Evolutionary conservation across 2,888 invertebrate genomes (phyloP), one percentile per base, ranked within the genome.

Genomic region (Lasioglossum villosulum): DNA sequence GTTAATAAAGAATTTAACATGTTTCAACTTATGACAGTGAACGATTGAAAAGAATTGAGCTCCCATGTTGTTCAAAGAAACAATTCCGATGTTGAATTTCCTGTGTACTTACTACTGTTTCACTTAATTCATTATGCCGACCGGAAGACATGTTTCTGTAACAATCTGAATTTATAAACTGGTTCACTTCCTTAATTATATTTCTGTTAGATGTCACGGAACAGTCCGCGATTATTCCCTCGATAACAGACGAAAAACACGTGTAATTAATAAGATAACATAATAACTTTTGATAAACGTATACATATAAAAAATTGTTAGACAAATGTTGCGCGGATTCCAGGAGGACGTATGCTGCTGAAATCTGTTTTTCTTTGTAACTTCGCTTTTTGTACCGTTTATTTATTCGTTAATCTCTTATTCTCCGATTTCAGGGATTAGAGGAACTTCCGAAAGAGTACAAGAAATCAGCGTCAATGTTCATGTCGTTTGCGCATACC

Each of bases 401-500:
- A 10, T 56, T 56, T n/a, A 56, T 56, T n/a, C 56, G n/a, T 10
- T 56, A n/a, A n/a, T n/a, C 56, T 48, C 45, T 45, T 45, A 16
- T 10, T 39, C 70, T 82, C 80, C 68, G 74, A 86, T 93, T 92
- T n/a, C 94, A 97, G 97, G 92, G 95, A 5, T 94, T 97, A 12
- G 96, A 97, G 0, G 95, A 96, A 0, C 88, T 95, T 30, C 94
- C 94, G 0, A 66, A 63, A 4, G 66, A 90, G 19, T 93, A 90
- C 68, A 90, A 91, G 10, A 89, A 85, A 66, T 96, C 97, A 0
- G 97, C 98, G 1, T 97, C 99, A 0, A 94, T 96, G 68, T 99
- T 99, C 94, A 99, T 99, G 99, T 98, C 99, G 0, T 97, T 97
- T 93, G 98, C 98, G 0, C 99, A 99, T 94, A 96, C 97, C 82